Percentiles rank a stretch among this genome's conserved stretches.
These are phyloP conservation scores for Ramphastos sulfuratus DNA, from an alignment of 2,113 vertebrate species.

Conservation along the genomic window DNA sequence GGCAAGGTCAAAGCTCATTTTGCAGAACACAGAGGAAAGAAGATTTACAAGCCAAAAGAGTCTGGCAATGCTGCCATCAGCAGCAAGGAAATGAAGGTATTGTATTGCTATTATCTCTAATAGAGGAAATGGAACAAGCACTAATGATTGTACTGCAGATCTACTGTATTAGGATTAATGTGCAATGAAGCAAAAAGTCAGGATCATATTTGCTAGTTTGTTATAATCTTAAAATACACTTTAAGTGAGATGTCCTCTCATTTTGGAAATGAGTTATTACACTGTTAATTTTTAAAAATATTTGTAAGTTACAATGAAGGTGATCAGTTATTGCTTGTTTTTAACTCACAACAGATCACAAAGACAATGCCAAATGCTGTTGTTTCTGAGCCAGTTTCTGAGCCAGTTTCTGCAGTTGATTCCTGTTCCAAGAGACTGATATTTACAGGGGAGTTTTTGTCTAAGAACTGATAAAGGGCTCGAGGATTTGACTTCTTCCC, in stretches of 20 bases:
- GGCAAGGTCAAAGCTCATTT: background rate
- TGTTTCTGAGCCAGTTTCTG: background rate
- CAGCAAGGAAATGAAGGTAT: constrained; percentile 44
- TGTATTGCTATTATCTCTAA: constrained; percentile 33
- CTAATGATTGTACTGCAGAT: background rate
- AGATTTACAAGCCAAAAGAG: background rate
- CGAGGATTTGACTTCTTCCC: background rate
- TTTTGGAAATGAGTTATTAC: background rate
- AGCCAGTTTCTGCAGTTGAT: background rate
- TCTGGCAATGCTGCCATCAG: constrained; percentile 1
- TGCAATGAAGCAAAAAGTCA: background rate
- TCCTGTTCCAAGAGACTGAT: background rate
- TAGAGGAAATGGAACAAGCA: constrained; percentile 12
- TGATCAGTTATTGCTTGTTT: background rate
- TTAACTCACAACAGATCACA: background rate
- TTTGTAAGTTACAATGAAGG: background rate
- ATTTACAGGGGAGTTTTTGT: background rate
- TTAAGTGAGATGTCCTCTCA: background rate
- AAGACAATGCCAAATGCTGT: background rate
- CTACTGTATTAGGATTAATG: background rate
- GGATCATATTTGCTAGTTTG: background rate
- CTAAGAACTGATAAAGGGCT: background rate
- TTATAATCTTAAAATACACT: background rate
- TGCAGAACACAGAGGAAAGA: background rate
- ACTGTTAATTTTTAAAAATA: background rate